Conservation (phyloP, 2,797 vertebrate species). For the Catharus ustulatus region DNA sequence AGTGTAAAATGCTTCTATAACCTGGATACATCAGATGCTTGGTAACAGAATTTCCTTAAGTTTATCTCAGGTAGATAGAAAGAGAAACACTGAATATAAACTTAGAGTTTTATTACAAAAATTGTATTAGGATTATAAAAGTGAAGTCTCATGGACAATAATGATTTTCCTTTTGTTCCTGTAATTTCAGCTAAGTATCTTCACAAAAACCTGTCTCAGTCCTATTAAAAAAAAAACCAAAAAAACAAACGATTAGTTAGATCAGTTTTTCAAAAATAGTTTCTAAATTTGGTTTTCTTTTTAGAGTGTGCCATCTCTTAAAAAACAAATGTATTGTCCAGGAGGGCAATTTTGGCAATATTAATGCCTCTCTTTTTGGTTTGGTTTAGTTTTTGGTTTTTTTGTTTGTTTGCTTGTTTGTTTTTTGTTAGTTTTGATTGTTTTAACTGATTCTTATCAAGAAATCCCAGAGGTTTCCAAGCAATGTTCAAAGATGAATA, state of each 20-base stretch:
- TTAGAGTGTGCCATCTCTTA: background rate
- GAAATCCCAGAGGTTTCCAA: background rate
- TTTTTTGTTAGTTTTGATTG: background rate
- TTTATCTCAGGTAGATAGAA: background rate
- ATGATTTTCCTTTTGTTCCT: background rate
- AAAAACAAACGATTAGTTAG: fast-evolving
- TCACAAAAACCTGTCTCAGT: background rate
- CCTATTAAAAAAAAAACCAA: background rate
- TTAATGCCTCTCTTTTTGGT: background rate
- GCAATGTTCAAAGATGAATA: background rate
- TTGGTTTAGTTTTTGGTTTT: background rate
- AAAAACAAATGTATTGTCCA: background rate
- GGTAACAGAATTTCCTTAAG: slow-evolving; percentile 19
- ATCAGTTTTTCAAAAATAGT: background rate
- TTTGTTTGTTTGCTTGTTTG: fast-evolving
- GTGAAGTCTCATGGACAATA: background rate
- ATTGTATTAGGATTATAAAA: background rate
- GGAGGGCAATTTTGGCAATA: background rate
- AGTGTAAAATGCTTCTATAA: slow-evolving; percentile 33
- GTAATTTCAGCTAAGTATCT: background rate
- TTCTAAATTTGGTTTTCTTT: background rate
- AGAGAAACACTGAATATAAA: background rate
- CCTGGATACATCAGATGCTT: background rate
- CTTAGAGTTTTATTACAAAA: background rate
- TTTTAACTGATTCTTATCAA: background rate